Evolutionary conservation across 2,113 vertebrate species (phyloP).

Genomic region (Typhlomys cinereus): DNA sequence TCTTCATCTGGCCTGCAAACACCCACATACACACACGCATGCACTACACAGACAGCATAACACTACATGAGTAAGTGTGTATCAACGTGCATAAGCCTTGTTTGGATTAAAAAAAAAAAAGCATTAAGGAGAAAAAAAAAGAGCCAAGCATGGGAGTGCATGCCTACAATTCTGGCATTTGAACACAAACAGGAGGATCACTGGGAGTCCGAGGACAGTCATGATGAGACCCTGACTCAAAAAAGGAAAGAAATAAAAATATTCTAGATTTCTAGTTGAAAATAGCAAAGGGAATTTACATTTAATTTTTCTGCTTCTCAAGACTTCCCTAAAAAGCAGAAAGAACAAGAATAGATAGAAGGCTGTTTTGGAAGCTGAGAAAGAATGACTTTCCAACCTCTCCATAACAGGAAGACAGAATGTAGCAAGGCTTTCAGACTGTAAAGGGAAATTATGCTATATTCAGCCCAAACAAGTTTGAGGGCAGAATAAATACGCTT

Average conservation of each 20-base stretch:
- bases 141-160: background rate
- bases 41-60: no score
- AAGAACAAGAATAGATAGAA: background rate
- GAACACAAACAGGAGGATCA: background rate
- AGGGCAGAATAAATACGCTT: background rate
- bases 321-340: background rate
- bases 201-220: background rate
- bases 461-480: background rate
- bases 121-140: background rate
- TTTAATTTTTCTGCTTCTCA: constrained; percentile 2
- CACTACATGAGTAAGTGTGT: no score
- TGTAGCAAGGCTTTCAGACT: background rate
- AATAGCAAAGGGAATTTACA: background rate
- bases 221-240: background rate
- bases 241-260: background rate
- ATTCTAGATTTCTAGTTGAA: background rate
- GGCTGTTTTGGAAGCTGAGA: background rate
- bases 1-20: no score
- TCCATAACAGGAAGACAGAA: background rate
- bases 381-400: background rate
- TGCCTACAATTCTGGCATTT: background rate
- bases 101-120: background rate
- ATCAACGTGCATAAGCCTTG: no score
- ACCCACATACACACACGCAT: no score
- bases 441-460: background rate